Evolutionary conservation across 2,888 invertebrate genomes (phyloP).

Genomic region (Synanthedon andrenaeformis): DNA sequence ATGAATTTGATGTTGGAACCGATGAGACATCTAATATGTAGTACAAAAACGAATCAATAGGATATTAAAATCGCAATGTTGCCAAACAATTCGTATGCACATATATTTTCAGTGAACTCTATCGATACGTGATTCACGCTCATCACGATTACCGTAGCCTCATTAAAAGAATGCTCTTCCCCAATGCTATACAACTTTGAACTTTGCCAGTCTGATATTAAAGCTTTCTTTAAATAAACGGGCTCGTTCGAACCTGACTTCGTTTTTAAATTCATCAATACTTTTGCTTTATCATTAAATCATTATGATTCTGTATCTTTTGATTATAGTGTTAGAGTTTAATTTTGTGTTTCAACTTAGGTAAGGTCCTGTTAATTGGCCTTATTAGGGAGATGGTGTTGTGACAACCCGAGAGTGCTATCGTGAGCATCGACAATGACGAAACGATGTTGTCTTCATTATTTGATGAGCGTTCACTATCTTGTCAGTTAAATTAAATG

Average conservation of each 20-base stretch:
- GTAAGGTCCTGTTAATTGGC: slow-evolving; percentile 64
- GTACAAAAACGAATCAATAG: slow-evolving; percentile 2
- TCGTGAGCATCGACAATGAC: slow-evolving; percentile 70
- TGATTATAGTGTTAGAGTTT: slow-evolving; percentile 32
- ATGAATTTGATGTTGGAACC: slow-evolving; percentile 22
- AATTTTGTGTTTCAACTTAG: slow-evolving; percentile 27
- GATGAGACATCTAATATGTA: slow-evolving; percentile 13
- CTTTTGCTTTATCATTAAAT: slow-evolving; percentile 17
- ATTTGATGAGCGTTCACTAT: slow-evolving; percentile 69
- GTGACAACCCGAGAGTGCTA: slow-evolving; percentile 67
- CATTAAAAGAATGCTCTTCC: slow-evolving; percentile 38
- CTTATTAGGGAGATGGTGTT: slow-evolving; percentile 69
- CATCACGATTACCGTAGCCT: slow-evolving; percentile 42
- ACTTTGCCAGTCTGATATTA: slow-evolving; percentile 51
- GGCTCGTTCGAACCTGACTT: slow-evolving; percentile 35
- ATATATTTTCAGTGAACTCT: slow-evolving; percentile 9
- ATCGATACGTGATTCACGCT: slow-evolving; percentile 32
- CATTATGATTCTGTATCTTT: slow-evolving; percentile 27
- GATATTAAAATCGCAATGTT: slow-evolving; percentile 10
- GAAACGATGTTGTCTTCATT: slow-evolving; percentile 71
- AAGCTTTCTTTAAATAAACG: slow-evolving; percentile 54
- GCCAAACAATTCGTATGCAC: slow-evolving; percentile 6
- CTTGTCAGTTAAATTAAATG: slow-evolving; percentile 70
- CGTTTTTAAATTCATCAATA: slow-evolving; percentile 29
- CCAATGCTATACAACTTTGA: slow-evolving; percentile 64